Percentiles rank a stretch among this genome's conserved stretches.
These are phyloP conservation scores for Tachysurus fulvidraco DNA, from an alignment of 2,113 vertebrate species.

Conservation along the genomic window DNA sequence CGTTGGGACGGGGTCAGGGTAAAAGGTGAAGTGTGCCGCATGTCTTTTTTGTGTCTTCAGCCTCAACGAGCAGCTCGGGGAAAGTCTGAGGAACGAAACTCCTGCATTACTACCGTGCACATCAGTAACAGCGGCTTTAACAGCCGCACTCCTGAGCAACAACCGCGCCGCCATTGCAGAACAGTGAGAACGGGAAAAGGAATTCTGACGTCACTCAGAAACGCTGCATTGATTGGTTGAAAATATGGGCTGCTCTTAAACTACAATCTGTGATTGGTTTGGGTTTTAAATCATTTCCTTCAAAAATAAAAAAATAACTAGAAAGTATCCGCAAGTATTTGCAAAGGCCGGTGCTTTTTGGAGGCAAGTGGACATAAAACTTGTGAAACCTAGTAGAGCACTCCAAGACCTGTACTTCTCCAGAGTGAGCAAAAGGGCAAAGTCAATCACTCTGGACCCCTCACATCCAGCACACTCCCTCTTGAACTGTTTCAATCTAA, in stretches of 20 bases:
- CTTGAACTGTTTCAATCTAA: no score
- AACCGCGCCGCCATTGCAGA: conserved; percentile 71
- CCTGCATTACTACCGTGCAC: conserved; percentile 49
- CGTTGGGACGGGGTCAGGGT: conserved; percentile 81
- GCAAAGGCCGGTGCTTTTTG: no score
- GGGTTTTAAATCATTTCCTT: no score
- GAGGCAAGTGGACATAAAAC: no score
- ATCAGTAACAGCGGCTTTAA: conserved; percentile 55
- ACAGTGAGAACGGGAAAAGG: conserved; percentile 58
- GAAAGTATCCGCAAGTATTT: no score
- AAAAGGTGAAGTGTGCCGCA: conserved; percentile 87
- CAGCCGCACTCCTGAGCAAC: conserved; percentile 41
- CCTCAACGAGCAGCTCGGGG: conserved; percentile 45
- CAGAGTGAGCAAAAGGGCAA: no score
- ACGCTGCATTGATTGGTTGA: conserved; percentile 62
- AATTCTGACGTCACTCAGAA: conserved; percentile 51
- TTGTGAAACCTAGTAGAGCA: no score
- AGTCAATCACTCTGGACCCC: no score
- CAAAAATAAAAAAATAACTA: no score
- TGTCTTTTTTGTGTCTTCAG: conserved; percentile 65
- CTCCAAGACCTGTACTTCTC: no score
- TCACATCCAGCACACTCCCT: no score
- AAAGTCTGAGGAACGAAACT: conserved; percentile 53
- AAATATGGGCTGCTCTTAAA: conserved; percentile 59
- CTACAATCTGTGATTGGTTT: neutral